These are phyloP conservation scores for Oegoconia quadripuncta DNA, from an alignment of 2,888 invertebrate species.

Conservation along the genomic window DNA sequence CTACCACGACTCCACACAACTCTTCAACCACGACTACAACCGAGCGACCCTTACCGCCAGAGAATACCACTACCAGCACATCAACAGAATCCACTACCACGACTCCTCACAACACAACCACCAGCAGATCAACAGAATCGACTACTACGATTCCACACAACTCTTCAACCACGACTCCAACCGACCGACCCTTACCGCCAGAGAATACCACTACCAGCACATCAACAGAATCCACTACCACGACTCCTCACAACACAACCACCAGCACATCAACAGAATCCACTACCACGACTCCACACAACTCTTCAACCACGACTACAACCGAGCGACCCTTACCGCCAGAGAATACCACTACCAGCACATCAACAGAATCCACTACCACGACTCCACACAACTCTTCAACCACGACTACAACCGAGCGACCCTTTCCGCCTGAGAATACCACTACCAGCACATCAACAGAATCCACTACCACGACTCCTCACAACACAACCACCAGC, in stretches of 20 bases:
- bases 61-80: neutral
- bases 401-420: neutral
- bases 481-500: neutral
- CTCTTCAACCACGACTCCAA: neutral
- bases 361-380: neutral
- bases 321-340: too few species aligned
- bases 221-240: neutral
- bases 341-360: too few species aligned
- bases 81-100: too few species aligned
- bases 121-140: too few species aligned
- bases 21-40: too few species aligned
- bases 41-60: too few species aligned
- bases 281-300: neutral
- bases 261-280: neutral
- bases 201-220: too few species aligned
- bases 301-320: neutral
- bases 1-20: too few species aligned
- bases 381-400: neutral
- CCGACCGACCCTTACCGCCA: too few species aligned
- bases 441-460: neutral
- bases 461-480: neutral
- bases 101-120: neutral
- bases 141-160: too few species aligned
- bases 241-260: neutral
- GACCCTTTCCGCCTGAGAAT: too few species aligned